phyloP scores from a whole-genome alignment of 2,113 vertebrate species.

The Anguilla rostrata region DNA sequence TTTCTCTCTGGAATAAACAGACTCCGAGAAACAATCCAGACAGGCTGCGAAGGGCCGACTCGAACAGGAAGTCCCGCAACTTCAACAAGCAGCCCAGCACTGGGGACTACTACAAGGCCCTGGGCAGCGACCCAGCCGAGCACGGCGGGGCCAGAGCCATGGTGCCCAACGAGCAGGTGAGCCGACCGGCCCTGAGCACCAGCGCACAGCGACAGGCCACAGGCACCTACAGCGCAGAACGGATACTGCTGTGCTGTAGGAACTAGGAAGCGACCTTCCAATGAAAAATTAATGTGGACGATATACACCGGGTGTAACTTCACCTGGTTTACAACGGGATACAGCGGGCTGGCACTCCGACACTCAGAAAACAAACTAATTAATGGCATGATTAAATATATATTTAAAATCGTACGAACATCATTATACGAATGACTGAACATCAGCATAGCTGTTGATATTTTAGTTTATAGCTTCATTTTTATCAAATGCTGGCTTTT shows the following conservation, averaged over 20 bases:
- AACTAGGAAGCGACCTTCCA: background rate
- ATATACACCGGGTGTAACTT: slow-evolving; percentile 2
- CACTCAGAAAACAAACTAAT: background rate
- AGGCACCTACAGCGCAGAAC: background rate
- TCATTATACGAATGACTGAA: background rate
- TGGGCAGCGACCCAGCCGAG: slow-evolving; percentile 74
- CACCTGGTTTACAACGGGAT: background rate
- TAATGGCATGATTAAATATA: background rate
- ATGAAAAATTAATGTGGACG: background rate
- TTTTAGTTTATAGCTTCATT: background rate
- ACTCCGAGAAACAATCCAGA: slow-evolving; percentile 70
- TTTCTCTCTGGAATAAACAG: slow-evolving; percentile 57
- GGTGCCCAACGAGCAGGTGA: slow-evolving; percentile 93
- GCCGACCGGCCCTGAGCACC: background rate
- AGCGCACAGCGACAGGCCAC: background rate
- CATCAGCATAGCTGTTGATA: background rate
- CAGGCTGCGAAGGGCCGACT: slow-evolving; percentile 83
- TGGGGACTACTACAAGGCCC: slow-evolving; percentile 90
- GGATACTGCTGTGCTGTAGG: background rate
- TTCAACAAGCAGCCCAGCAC: slow-evolving; percentile 96
- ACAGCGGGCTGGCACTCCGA: background rate
- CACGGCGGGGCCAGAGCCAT: slow-evolving; percentile 69
- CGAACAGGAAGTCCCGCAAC: slow-evolving; percentile 81
- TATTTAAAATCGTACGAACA: background rate
- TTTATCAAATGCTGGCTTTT: background rate